A percentile compares a stretch with the other conserved stretches of the same genome.
Conservation (phyloP, 2,888 invertebrate species). For the Leucophenga montana region DNA sequence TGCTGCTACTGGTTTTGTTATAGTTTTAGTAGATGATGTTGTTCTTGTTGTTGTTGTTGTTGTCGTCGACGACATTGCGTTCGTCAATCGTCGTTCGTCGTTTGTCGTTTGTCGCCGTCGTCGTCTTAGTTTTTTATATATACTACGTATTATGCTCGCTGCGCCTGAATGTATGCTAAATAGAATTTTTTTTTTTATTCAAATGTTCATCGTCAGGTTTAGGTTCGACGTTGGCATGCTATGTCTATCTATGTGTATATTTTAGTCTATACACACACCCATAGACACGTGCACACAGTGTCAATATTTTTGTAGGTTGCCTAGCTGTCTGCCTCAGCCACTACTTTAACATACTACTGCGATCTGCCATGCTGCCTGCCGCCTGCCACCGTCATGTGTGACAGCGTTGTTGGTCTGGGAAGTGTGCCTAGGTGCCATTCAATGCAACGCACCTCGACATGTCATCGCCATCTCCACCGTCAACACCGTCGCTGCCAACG, state of each 20-base stretch:
- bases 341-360: too few relatives aligned
- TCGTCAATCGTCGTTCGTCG: slow-evolving; percentile 1
- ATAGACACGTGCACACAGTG: not conserved
- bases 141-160: slow-evolving; percentile 55
- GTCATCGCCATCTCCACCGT: slow-evolving; percentile 41
- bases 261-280: not conserved
- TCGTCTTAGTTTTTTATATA: not conserved
- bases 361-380: not conserved
- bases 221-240: slow-evolving; percentile 7
- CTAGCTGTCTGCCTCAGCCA: slow-evolving; percentile 6
- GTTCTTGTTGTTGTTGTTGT: not conserved
- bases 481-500: slow-evolving; percentile 12
- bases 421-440: slow-evolving; percentile 42
- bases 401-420: not conserved
- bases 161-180: slow-evolving; percentile 66
- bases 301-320: slow-evolving; percentile 23
- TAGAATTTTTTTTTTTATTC: slow-evolving; percentile 46
- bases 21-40: not conserved
- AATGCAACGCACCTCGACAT: slow-evolving; percentile 59
- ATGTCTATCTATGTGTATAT: not conserved
- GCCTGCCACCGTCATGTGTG: not conserved
- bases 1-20: not conserved
- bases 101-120: not conserved
- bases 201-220: slow-evolving; percentile 39
- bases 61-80: slow-evolving; percentile 20